Evolutionary conservation across 2,113 vertebrate genomes (phyloP).

Genomic region (Chaetops frenatus): DNA sequence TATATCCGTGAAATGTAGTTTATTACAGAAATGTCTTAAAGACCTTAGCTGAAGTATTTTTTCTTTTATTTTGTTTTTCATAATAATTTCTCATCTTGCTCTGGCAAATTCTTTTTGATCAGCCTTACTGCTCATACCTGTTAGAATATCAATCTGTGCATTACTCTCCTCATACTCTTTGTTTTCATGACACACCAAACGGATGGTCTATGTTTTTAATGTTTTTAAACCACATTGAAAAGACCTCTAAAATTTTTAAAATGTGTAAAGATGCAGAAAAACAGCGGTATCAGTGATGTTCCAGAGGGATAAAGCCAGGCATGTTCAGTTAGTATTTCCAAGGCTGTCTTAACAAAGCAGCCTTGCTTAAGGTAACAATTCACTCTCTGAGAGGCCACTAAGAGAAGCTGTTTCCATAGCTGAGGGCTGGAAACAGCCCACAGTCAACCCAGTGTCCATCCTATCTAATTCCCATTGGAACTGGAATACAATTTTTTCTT

Average conservation of each 20-base stretch:
- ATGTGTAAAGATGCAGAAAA: background rate
- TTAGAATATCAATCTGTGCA: background rate
- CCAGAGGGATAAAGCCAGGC: background rate
- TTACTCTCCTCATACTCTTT: background rate
- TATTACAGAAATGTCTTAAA: background rate
- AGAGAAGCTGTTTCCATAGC: slow-evolving; percentile 46
- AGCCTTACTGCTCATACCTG: background rate
- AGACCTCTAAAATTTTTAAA: background rate
- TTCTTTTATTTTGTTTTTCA: background rate
- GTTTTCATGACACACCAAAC: background rate
- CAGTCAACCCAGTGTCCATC: background rate
- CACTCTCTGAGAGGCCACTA: background rate
- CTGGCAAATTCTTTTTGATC: background rate
- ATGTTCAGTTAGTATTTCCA: background rate
- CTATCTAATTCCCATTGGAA: background rate
- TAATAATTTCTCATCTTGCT: background rate
- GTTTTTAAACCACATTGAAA: background rate
- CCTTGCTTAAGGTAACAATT: background rate
- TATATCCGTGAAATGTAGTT: background rate
- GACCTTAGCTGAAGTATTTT: background rate
- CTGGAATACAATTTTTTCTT: background rate
- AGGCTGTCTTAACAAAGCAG: background rate
- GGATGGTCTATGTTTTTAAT: background rate
- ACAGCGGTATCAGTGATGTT: background rate
- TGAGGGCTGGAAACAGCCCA: background rate